Percentiles rank a stretch among this genome's conserved stretches.
These are phyloP conservation scores for Leuciscus idus DNA, from an alignment of 2,113 vertebrate species.

Conservation along the genomic window DNA sequence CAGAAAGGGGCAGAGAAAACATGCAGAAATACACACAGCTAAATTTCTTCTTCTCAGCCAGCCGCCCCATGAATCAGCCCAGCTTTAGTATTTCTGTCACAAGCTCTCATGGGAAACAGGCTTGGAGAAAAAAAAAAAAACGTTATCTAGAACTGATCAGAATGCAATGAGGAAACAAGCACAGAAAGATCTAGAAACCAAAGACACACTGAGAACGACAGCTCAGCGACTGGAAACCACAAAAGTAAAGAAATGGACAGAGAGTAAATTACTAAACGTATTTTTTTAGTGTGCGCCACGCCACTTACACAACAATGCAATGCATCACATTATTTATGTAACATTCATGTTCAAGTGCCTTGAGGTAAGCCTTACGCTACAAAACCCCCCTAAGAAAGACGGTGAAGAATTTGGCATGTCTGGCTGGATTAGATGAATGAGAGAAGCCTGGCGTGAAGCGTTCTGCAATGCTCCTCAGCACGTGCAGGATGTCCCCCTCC, in stretches of 20 bases:
- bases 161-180: not conserved
- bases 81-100: constrained; percentile 42
- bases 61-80: constrained; percentile 6
- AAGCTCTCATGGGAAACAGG: not conserved
- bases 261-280: not conserved
- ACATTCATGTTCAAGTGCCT: not conserved
- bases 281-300: not conserved
- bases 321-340: not conserved
- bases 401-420: not conserved
- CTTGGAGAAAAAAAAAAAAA: not conserved
- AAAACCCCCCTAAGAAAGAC: not conserved
- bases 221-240: not conserved
- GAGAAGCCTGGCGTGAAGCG: constrained; percentile 13
- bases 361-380: not conserved
- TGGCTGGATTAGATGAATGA: constrained; percentile 40
- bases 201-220: not conserved
- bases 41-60: constrained; percentile 10
- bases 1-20: not conserved
- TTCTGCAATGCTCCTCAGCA: constrained; percentile 51
- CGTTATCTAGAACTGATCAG: constrained; percentile 16
- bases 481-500: constrained; percentile 49
- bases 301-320: not conserved
- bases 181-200: constrained; percentile 13
- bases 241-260: not conserved
- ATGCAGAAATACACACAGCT: not conserved